Base-by-base conservation (phyloP, 1,140 invertebrate species). In the Drosophila truncata region DNA sequence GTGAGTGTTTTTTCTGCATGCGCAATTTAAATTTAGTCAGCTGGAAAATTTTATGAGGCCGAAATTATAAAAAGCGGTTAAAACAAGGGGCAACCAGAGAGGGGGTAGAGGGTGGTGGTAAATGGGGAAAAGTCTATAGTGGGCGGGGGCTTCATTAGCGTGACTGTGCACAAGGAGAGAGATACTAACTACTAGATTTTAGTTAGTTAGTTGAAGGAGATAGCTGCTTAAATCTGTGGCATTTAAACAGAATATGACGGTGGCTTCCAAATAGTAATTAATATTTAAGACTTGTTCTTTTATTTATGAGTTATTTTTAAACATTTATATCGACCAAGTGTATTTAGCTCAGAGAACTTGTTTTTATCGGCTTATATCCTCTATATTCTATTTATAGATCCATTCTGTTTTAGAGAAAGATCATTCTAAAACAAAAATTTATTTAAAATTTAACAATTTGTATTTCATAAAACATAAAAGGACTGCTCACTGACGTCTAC, bases 21-120 rank as follows among this genome's bases (percentile, higher is more conserved):
- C 74, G 65, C 69, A 78, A 78, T 85, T 71, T 74, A 82, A 82
- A 86, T 78, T 82, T 86, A 86, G 82, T 80, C 80, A 71, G 70
- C 60, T 70, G 79, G 69, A 65, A 78, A 82, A 71, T 77, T 50
- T 77, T 71, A 71, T 76, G 59, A 62, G 60, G 41, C 63, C 44
- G 47, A 52, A 44, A 42, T 42, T 46, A 66, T 63, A 71, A 71
- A 65, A 71, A 65, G 41, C 20, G 20, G 31, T 39, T 41, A 42
- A 31, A 27, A 39, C 35, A 33, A 18, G 61, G 18, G 16, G 39
- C 2, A 27, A 6, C 2, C n/a, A 29, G 5, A 37, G 10, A 20
- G 16, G 8, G 6, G 18, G 25, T 2, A 23, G 49, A n/a, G 3
- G n/a, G 41, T 18, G 37, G 47, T 11, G 39, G 41, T 6, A 14